These are phyloP conservation scores for Bubo scandiacus DNA, from an alignment of 2,113 vertebrate genomes.

Conservation along the genomic window DNA sequence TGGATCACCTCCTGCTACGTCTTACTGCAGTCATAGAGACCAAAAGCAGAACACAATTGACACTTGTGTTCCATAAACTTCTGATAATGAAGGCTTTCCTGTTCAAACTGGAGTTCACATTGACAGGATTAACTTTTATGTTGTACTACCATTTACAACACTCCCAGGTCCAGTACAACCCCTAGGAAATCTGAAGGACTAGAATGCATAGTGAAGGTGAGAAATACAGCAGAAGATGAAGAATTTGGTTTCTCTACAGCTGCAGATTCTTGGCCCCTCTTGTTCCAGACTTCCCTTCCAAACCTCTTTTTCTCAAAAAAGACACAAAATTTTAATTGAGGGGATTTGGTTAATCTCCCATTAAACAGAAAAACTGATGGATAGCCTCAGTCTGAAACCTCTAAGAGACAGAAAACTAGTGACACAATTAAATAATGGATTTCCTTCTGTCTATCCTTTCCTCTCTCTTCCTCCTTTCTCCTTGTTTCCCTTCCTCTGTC, in stretches of 20 bases:
- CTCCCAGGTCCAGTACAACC: background rate
- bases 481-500: fast-evolving
- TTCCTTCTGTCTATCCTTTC: background rate
- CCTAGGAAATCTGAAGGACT: background rate
- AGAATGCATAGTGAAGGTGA: background rate
- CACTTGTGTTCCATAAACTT: background rate
- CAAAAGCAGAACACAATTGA: background rate
- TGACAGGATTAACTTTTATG: background rate
- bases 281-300: background rate
- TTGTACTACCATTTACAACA: background rate
- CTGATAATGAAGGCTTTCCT: background rate
- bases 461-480: background rate
- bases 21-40: background rate
- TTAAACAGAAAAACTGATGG: background rate
- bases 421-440: background rate
- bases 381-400: background rate
- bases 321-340: background rate
- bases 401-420: background rate
- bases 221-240: background rate
- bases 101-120: background rate
- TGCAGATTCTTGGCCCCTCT: background rate
- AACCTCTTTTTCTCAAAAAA: background rate
- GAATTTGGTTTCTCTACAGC: background rate
- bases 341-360: fast-evolving
- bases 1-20: background rate